Evolutionary conservation across 92 coral and sea anemone species (phyloP).

Genomic region (Phymanthus crucifer): DNA sequence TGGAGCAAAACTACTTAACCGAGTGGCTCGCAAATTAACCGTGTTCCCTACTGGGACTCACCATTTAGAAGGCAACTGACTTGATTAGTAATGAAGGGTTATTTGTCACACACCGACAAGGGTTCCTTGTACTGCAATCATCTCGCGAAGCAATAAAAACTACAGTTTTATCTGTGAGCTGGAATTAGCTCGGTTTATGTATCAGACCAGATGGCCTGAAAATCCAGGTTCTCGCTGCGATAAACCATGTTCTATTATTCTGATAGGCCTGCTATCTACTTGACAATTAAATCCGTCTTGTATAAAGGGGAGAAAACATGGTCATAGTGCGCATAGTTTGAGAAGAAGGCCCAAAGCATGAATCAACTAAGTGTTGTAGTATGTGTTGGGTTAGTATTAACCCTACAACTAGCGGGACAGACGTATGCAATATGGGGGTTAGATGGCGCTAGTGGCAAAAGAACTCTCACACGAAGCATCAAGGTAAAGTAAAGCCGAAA

Average conservation of each 20-base stretch:
- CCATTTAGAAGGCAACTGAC: background rate
- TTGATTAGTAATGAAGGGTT: background rate
- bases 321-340: no score
- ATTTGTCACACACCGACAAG: background rate
- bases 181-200: background rate
- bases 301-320: background rate
- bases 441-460: constrained; percentile 5
- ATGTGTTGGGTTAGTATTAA: background rate
- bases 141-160: background rate
- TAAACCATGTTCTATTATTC: background rate
- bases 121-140: background rate
- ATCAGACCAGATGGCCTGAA: background rate
- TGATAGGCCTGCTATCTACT: background rate
- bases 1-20: no score
- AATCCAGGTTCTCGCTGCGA: background rate
- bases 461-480: background rate
- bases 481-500: background rate
- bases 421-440: constrained; percentile 7
- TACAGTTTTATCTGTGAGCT: no score
- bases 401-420: background rate
- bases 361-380: background rate
- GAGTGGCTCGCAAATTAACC: background rate
- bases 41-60: background rate
- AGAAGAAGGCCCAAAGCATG: background rate
- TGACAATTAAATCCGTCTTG: background rate